These are phyloP conservation scores for Cairina moschata DNA, from an alignment of 2,113 vertebrate species.

Conservation along the genomic window DNA sequence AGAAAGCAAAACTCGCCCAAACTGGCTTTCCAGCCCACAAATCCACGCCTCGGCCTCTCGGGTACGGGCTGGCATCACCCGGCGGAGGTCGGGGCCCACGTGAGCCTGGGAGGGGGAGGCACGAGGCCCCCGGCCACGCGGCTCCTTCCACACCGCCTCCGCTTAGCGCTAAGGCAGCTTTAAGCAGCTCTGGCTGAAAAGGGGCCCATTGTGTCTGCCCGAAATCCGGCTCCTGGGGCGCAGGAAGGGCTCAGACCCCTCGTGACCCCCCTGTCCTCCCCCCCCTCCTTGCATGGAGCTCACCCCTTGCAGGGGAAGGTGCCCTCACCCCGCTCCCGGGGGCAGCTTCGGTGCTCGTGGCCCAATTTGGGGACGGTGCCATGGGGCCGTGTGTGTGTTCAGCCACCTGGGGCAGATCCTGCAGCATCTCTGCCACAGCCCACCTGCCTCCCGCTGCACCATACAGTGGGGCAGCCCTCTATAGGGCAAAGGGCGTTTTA, in stretches of 20 bases:
- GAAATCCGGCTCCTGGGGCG: not conserved
- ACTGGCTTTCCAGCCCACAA: not conserved
- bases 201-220: slow-evolving; percentile 6
- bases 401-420: not conserved
- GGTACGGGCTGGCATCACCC: not conserved
- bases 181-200: slow-evolving; percentile 18
- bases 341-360: not conserved
- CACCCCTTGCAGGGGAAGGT: not conserved
- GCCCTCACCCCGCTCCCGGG: not conserved
- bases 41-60: not conserved
- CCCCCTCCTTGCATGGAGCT: not conserved
- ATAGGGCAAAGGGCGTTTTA: not conserved
- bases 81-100: not conserved
- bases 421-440: not conserved
- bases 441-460: not conserved
- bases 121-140: fast-evolving
- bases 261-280: not conserved
- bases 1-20: not conserved
- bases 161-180: not conserved
- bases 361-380: not conserved
- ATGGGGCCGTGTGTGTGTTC: no score
- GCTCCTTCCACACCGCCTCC: not conserved
- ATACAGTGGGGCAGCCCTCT: not conserved
- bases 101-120: not conserved
- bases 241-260: not conserved